Percentiles rank a stretch among this genome's conserved stretches.
These are phyloP conservation scores for Diloba caeruleocephala DNA, from an alignment of 2,888 invertebrate genomes.

Conservation along the genomic window DNA sequence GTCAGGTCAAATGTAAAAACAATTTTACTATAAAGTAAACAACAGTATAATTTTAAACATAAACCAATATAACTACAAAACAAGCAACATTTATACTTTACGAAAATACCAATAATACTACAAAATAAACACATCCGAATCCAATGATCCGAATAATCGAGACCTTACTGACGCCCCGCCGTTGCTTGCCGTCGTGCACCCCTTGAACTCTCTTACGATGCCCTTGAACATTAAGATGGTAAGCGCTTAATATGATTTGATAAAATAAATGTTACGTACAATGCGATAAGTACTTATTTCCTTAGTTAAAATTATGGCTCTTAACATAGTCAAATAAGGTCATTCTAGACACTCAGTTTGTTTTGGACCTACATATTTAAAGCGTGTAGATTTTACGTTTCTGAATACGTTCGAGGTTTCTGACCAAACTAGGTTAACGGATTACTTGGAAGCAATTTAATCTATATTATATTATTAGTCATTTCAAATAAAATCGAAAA, in stretches of 20 bases:
- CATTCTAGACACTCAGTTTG: too few species aligned
- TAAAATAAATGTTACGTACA: background rate
- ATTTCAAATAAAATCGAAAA: conserved; percentile 21
- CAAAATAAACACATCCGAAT: conserved; percentile 52
- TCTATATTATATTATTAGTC: conserved; percentile 14
- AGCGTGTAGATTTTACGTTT: background rate
- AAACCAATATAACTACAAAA: too few species aligned
- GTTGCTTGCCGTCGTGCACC: conserved; percentile 26
- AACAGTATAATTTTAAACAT: too few species aligned
- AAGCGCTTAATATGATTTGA: conserved; percentile 20
- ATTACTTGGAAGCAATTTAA: background rate
- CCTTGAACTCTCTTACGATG: conserved; percentile 38
- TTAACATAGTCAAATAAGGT: too few species aligned
- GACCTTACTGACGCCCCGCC: conserved; percentile 30
- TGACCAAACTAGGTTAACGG: background rate
- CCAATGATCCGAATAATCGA: conserved; percentile 48
- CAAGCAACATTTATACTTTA: too few species aligned
- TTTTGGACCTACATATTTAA: background rate
- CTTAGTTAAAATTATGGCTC: too few species aligned
- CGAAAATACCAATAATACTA: too few species aligned
- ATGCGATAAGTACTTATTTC: background rate
- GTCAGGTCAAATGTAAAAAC: conserved; percentile 21
- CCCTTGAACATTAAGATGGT: conserved; percentile 41
- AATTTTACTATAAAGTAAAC: conserved; percentile 4
- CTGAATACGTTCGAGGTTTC: too few species aligned